Percentiles rank a stretch among this genome's conserved stretches.
phyloP scores from a whole-genome alignment of 2,797 vertebrate genomes.

The Psittacula echo region DNA sequence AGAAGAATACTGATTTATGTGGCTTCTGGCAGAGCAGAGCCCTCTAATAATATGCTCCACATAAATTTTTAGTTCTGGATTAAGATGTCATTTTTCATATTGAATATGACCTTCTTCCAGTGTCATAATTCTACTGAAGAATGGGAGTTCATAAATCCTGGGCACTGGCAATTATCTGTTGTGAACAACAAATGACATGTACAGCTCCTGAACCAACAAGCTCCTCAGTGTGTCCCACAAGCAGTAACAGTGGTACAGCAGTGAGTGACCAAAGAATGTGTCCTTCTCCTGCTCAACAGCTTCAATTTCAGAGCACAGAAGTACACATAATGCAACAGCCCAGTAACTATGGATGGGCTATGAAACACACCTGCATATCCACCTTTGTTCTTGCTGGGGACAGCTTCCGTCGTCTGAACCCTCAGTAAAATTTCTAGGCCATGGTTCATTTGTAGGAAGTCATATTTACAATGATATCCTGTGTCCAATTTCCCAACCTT shows the following conservation, averaged over 20 bases:
- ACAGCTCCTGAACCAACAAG: neutral
- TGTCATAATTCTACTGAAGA: neutral
- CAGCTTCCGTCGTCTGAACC: neutral
- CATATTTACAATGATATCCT: neutral
- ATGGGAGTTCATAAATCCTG: neutral
- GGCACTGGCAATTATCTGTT: neutral
- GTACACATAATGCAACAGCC: neutral
- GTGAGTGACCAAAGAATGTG: neutral
- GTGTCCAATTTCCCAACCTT: neutral
- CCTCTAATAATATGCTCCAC: neutral
- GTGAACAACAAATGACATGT: neutral
- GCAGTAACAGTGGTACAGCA: neutral
- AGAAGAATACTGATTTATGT: neutral
- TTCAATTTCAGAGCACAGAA: neutral
- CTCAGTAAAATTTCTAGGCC: neutral
- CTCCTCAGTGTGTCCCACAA: neutral
- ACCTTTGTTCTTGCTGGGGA: neutral
- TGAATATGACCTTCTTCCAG: neutral
- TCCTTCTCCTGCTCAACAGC: neutral
- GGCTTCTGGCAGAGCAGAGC: neutral
- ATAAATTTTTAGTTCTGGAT: neutral
- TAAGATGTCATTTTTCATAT: constrained; percentile 13
- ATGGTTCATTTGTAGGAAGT: neutral
- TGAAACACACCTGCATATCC: neutral
- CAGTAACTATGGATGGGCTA: neutral